phyloP scores from a whole-genome alignment of 2,113 vertebrate species.

The Litocranius walleri region DNA sequence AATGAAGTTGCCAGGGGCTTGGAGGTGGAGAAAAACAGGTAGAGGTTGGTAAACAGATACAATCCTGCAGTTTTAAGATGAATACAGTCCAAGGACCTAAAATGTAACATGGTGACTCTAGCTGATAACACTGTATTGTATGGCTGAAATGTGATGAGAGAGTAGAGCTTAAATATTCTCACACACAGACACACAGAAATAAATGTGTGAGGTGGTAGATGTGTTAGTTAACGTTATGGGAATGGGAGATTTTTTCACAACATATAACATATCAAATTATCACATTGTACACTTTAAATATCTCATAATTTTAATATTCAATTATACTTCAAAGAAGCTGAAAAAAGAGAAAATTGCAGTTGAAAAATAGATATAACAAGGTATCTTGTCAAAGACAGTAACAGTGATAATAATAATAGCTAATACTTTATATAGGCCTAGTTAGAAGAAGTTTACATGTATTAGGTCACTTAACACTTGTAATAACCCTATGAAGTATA shows the following conservation, averaged over 20 bases:
- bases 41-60: not conserved
- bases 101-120: not conserved
- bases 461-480: not conserved
- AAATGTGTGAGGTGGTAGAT: not conserved
- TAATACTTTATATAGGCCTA: not conserved
- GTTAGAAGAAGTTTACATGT: not conserved
- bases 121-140: not conserved
- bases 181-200: not conserved
- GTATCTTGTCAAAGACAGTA: not conserved
- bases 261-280: not conserved
- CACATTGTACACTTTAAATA: not conserved
- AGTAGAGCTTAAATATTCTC: not conserved
- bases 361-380: not conserved
- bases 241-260: not conserved
- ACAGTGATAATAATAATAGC: not conserved
- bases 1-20: not conserved
- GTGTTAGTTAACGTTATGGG: not conserved
- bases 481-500: not conserved
- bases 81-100: not conserved
- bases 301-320: not conserved
- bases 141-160: not conserved
- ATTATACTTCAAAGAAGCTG: not conserved
- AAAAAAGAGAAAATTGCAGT: not conserved
- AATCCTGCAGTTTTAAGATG: not conserved
- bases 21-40: not conserved